Evolutionary conservation across 2,888 invertebrate genomes (phyloP).

Genomic region (Epirrhoe alternata): DNA sequence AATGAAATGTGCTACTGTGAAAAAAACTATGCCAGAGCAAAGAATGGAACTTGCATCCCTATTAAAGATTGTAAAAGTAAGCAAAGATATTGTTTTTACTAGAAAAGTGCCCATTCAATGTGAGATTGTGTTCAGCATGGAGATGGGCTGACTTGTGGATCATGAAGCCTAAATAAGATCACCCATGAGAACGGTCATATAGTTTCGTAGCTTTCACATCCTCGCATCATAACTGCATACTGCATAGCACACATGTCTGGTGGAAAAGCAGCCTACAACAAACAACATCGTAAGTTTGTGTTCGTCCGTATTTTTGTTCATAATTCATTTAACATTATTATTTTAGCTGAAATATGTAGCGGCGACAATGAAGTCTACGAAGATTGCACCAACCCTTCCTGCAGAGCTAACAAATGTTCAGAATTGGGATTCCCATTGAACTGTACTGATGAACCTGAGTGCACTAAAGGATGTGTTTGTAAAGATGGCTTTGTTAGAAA

Average conservation of each 20-base stretch:
- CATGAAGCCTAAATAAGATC: no score
- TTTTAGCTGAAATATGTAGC: slow-evolving; percentile 11
- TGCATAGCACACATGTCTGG: no score
- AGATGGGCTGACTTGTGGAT: no score
- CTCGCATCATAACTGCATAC: no score
- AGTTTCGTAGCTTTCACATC: no score
- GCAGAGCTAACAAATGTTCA: slow-evolving; percentile 45
- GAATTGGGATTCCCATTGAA: slow-evolving; percentile 45
- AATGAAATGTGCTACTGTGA: slow-evolving; percentile 58
- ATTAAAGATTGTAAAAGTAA: slow-evolving; percentile 40
- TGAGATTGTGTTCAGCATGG: no score
- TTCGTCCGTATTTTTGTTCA: no score
- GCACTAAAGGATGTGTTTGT: slow-evolving; percentile 49
- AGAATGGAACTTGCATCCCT: slow-evolving; percentile 50
- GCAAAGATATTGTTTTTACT: neutral
- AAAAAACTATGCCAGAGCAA: slow-evolving; percentile 52
- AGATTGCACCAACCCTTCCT: slow-evolving; percentile 43
- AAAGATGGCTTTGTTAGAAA: slow-evolving; percentile 42
- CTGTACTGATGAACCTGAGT: slow-evolving; percentile 42
- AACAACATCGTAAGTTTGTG: no score
- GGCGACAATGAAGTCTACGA: slow-evolving; percentile 32
- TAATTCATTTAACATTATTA: no score
- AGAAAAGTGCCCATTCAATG: no score
- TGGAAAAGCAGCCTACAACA: no score
- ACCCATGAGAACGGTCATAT: no score